Conservation (phyloP, 1,140 invertebrate species). For the Saccostrea echinata region DNA sequence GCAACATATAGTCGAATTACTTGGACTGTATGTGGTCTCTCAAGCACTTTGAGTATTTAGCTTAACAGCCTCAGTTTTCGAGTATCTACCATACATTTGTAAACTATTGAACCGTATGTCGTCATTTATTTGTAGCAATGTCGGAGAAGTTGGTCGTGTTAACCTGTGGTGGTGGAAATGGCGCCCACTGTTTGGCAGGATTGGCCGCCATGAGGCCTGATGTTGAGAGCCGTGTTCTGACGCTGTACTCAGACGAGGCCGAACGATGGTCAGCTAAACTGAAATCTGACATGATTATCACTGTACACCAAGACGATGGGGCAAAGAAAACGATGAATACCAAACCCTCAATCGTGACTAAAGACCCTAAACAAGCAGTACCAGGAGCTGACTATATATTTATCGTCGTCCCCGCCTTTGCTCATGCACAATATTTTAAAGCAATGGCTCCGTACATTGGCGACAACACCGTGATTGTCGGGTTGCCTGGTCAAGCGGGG, state of each 20-base stretch:
- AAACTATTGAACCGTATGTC: too few species aligned
- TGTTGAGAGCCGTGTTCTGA: conserved; percentile 62
- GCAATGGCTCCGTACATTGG: conserved; percentile 61
- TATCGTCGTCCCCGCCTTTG: conserved; percentile 64
- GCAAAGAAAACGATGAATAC: conserved; percentile 15
- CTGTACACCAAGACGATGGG: conserved; percentile 47
- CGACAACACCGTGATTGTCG: conserved; percentile 61
- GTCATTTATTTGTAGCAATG: neutral
- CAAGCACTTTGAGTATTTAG: too few species aligned
- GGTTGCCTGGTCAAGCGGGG: conserved; percentile 68
- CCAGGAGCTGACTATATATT: conserved; percentile 61
- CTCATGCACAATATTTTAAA: conserved; percentile 63
- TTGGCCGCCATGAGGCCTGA: conserved; percentile 61
- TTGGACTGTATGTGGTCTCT: too few species aligned
- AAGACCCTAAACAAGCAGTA: conserved; percentile 57
- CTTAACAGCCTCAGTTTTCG: too few species aligned
- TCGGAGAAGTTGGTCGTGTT: neutral
- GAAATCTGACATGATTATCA: neutral
- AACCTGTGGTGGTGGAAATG: conserved; percentile 70
- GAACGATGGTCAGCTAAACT: conserved; percentile 62
- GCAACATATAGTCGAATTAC: too few species aligned
- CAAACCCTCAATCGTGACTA: conserved; percentile 57
- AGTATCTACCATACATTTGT: too few species aligned
- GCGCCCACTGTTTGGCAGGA: conserved; percentile 68
- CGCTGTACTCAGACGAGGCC: conserved; percentile 68